Evolutionary conservation across 2,797 vertebrate genomes (phyloP).

Genomic region (Darevskia mixta): DNA sequence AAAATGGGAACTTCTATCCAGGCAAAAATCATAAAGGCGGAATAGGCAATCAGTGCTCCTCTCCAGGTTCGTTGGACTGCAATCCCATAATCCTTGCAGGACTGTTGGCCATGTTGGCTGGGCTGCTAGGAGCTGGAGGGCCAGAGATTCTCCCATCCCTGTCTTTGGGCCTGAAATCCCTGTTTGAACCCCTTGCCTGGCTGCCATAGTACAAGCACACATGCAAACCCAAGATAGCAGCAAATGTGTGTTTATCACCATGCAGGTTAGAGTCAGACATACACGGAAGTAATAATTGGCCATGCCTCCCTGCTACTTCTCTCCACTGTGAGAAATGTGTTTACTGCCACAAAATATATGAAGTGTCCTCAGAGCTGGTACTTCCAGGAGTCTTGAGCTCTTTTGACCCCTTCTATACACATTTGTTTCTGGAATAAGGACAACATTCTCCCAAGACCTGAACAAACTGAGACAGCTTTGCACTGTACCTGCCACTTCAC

Average conservation of each 20-base stretch:
- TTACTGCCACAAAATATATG: not conserved
- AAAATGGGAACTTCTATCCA: not conserved
- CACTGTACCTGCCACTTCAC: not conserved
- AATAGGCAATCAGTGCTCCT: too few species aligned
- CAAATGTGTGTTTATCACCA: not conserved
- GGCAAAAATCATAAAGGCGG: not conserved
- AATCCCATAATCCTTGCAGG: too few species aligned
- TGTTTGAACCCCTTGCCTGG: not conserved
- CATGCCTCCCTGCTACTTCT: not conserved
- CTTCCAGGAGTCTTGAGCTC: not conserved
- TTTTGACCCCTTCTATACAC: not conserved
- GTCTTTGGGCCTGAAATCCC: not conserved
- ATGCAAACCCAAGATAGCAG: not conserved
- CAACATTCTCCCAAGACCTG: not conserved
- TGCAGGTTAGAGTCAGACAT: not conserved
- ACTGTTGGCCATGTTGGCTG: too few species aligned
- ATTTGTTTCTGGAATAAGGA: conserved; percentile 12
- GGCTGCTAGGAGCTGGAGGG: too few species aligned
- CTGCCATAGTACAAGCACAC: not conserved
- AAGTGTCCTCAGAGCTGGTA: not conserved
- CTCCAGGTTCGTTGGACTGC: too few species aligned
- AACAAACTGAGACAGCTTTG: not conserved
- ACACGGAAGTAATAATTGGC: not conserved
- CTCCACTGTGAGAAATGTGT: not conserved
- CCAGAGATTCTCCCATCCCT: too few species aligned